These are phyloP conservation scores for Metaphire vulgaris DNA, from an alignment of 1,140 invertebrate species.

Conservation along the genomic window DNA sequence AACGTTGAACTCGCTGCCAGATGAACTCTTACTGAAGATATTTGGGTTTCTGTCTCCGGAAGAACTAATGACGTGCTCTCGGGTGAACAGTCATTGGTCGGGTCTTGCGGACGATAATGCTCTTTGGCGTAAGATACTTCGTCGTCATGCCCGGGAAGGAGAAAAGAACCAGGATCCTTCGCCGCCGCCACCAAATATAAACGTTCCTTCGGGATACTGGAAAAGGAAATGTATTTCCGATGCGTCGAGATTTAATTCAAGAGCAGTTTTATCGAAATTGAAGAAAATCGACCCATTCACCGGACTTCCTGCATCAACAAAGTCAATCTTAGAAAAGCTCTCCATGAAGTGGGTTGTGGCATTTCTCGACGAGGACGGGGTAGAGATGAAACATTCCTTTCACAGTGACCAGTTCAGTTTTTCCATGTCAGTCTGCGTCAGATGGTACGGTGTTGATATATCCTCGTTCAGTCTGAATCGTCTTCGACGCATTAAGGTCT, in stretches of 20 bases:
- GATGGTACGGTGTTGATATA: background rate
- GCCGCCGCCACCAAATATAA: background rate
- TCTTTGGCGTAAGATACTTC: background rate
- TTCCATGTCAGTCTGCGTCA: background rate
- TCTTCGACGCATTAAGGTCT: background rate
- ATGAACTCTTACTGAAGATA: background rate
- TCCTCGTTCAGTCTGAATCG: background rate
- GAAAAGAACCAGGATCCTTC: background rate
- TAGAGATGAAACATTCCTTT: background rate
- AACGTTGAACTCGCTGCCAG: background rate
- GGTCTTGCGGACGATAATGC: background rate
- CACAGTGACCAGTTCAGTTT: background rate
- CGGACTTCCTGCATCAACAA: background rate
- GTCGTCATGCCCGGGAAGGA: background rate
- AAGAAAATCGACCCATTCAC: background rate
- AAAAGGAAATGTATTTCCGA: background rate
- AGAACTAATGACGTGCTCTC: background rate
- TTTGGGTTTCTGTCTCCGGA: background rate
- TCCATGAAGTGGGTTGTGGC: background rate
- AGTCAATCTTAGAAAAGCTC: background rate
- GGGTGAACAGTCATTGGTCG: background rate
- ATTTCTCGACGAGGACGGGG: background rate
- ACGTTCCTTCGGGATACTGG: background rate
- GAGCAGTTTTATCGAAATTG: background rate
- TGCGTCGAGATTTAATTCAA: background rate